Evolutionary conservation across 2,888 invertebrate species (phyloP).

Genomic region (Tenthredo mesomela): DNA sequence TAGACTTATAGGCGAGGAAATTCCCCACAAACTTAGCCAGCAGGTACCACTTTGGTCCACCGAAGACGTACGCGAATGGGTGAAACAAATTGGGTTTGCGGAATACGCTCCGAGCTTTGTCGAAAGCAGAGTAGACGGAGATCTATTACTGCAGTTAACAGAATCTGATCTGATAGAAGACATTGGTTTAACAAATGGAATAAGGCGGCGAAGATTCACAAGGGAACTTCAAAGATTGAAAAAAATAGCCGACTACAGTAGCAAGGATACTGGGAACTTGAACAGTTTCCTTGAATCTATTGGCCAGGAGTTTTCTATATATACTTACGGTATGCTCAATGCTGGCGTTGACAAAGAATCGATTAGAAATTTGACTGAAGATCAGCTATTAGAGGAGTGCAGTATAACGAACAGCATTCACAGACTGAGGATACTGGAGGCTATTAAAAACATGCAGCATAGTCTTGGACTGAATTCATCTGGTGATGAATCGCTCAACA

Average conservation of each 20-base stretch:
- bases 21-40: slow-evolving; percentile 98
- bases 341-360: slow-evolving; percentile 96
- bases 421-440: slow-evolving; percentile 92
- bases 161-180: slow-evolving; percentile 96
- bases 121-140: slow-evolving; percentile 97
- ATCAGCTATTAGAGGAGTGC: slow-evolving; percentile 94
- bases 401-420: slow-evolving; percentile 97
- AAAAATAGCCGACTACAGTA: slow-evolving; percentile 97
- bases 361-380: slow-evolving; percentile 92
- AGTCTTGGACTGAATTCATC: slow-evolving; percentile 70
- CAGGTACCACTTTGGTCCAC: slow-evolving; percentile 99
- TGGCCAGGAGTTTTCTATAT: slow-evolving; percentile 95
- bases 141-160: slow-evolving; percentile 93
- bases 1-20: slow-evolving; percentile 95
- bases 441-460: slow-evolving; percentile 83
- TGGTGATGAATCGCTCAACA: slow-evolving; percentile 87
- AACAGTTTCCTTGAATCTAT: slow-evolving; percentile 91
- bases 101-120: slow-evolving; percentile 91
- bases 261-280: slow-evolving; percentile 94
- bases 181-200: slow-evolving; percentile 95
- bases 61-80: slow-evolving; percentile 98
- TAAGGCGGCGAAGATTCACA: slow-evolving; percentile 94
- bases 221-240: slow-evolving; percentile 95
- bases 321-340: slow-evolving; percentile 97
- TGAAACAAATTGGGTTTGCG: slow-evolving; percentile 97